phyloP scores from a whole-genome alignment of 2,888 invertebrate species.

The Melieria omissa region DNA sequence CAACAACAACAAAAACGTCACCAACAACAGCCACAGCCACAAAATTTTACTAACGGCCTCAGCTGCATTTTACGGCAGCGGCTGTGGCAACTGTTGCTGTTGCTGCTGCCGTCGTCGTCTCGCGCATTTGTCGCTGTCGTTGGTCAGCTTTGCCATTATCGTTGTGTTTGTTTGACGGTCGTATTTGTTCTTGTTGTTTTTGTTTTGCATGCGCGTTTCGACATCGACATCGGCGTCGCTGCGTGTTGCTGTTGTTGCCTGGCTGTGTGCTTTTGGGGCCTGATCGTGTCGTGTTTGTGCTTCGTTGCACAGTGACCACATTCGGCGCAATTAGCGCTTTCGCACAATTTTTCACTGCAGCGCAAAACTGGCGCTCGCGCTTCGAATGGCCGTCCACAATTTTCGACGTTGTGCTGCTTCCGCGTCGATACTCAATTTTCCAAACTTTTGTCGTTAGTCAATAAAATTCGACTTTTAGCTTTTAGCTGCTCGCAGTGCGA shows the following conservation, averaged over 20 bases:
- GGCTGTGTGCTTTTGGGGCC: not conserved
- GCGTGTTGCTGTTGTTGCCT: slow-evolving; percentile 10
- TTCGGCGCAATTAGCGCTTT: too few species aligned
- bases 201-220: slow-evolving; percentile 15
- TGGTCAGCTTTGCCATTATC: not conserved
- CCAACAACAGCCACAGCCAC: not conserved
- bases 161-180: not conserved
- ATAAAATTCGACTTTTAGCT: too few species aligned
- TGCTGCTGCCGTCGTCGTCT: slow-evolving; percentile 28
- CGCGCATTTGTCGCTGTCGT: slow-evolving; percentile 30
- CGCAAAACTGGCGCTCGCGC: too few species aligned
- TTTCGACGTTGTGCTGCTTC: too few species aligned
- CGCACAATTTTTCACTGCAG: too few species aligned
- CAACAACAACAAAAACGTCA: slow-evolving; percentile 13
- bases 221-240: slow-evolving; percentile 37
- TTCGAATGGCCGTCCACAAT: too few species aligned
- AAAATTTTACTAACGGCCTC: not conserved
- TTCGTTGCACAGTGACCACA: too few species aligned
- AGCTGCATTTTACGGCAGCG: slow-evolving; percentile 13
- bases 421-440: too few species aligned
- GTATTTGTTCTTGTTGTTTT: slow-evolving; percentile 40
- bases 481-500: too few species aligned
- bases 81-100: slow-evolving; percentile 25
- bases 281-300: too few species aligned
- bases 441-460: too few species aligned